Evolutionary conservation across 2,797 vertebrate genomes (phyloP).

Genomic region (Tachyglossus aculeatus): DNA sequence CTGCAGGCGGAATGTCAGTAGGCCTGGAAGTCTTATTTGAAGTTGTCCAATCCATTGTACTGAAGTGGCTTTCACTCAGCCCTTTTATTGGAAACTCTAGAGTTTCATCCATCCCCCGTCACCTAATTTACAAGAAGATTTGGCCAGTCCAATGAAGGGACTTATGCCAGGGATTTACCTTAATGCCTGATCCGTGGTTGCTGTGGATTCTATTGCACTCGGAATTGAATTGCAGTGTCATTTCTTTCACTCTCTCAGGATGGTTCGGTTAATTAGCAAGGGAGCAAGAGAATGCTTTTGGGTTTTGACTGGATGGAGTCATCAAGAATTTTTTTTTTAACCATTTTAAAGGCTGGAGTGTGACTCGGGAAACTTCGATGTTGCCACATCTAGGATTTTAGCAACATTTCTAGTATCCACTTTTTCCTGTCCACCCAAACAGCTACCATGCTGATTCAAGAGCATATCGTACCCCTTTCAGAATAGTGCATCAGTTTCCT

Average conservation of each 20-base stretch:
- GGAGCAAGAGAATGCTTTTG: neutral
- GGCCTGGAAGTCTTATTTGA: too few species aligned
- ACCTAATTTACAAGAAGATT: constrained; percentile 30
- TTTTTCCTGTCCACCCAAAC: too few species aligned
- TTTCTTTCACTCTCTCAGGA: neutral
- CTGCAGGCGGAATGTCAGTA: neutral
- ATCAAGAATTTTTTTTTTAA: too few species aligned
- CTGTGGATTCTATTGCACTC: neutral
- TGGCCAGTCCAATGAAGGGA: constrained; percentile 21
- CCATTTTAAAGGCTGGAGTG: too few species aligned
- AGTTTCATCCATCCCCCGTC: constrained; percentile 19
- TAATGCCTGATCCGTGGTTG: constrained; percentile 36
- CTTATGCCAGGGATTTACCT: constrained; percentile 26
- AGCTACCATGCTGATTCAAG: too few species aligned
- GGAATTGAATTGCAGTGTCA: neutral
- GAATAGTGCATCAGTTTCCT: too few species aligned
- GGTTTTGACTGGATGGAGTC: neutral
- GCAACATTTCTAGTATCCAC: too few species aligned
- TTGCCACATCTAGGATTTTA: too few species aligned
- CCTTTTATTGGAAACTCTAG: constrained; percentile 21
- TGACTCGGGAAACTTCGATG: too few species aligned
- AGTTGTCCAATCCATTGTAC: neutral
- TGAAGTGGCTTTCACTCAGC: neutral
- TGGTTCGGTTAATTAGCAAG: neutral
- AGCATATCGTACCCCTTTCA: too few species aligned